Evolutionary conservation across 2,888 invertebrate genomes (phyloP).

Genomic region (Agriopis marginaria): DNA sequence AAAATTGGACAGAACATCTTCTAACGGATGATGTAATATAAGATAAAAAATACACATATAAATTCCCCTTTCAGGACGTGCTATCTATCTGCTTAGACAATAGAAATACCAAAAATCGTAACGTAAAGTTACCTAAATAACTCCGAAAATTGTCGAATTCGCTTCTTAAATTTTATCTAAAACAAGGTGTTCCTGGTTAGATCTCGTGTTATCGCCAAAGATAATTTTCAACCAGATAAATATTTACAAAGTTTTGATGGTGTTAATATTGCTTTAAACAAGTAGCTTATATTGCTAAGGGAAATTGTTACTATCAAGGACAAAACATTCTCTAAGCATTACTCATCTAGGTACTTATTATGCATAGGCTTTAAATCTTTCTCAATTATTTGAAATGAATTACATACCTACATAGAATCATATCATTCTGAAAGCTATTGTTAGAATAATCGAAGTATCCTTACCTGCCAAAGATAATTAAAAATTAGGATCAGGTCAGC

Average conservation of each 20-base stretch:
- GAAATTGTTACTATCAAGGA: slow-evolving; percentile 10
- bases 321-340: background rate
- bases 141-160: background rate
- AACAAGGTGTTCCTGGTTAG: slow-evolving; percentile 6
- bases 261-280: background rate
- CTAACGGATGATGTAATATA: too few species aligned
- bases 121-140: too few species aligned
- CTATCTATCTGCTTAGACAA: too few species aligned
- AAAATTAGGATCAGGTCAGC: too few species aligned
- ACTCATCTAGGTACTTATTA: background rate
- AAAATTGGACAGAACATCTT: too few species aligned
- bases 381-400: background rate
- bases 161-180: slow-evolving; percentile 18
- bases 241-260: background rate
- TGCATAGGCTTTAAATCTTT: background rate
- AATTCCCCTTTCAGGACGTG: too few species aligned
- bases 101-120: too few species aligned
- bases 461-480: too few species aligned
- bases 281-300: background rate
- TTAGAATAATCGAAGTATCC: slow-evolving; percentile 23
- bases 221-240: slow-evolving; percentile 7
- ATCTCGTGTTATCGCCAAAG: slow-evolving; percentile 12
- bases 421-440: background rate
- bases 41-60: too few species aligned
- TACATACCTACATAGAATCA: background rate